Evolutionary conservation across 2,797 vertebrate genomes (phyloP).

Genomic region (Cuculus canorus): DNA sequence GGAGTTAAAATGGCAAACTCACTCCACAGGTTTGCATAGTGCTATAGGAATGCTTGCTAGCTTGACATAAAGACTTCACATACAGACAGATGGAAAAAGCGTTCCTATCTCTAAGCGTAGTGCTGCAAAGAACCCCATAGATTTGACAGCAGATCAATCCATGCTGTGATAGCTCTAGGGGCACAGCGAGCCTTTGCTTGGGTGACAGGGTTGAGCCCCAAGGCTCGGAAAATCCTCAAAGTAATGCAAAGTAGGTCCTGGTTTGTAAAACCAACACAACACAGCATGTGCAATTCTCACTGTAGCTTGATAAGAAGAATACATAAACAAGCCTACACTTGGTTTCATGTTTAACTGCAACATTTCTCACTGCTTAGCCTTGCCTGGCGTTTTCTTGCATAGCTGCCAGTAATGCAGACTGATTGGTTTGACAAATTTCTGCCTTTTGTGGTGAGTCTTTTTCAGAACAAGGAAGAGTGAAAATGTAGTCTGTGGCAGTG

Average conservation of each 20-base stretch:
- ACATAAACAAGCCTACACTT: not conserved
- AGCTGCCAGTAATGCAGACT: not conserved
- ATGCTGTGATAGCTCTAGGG: not conserved
- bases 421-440: not conserved
- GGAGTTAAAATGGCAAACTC: not conserved
- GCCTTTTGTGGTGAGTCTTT: not conserved
- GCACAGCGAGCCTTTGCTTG: not conserved
- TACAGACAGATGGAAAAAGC: not conserved
- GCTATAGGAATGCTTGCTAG: not conserved
- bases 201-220: not conserved
- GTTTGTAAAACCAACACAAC: not conserved
- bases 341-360: not conserved
- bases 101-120: not conserved
- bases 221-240: not conserved
- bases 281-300: not conserved
- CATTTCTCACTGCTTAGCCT: not conserved
- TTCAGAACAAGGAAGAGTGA: not conserved
- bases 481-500: not conserved
- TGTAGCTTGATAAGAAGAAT: not conserved
- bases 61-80: not conserved
- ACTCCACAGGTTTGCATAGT: not conserved
- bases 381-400: not conserved
- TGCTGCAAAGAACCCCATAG: not conserved
- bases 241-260: not conserved
- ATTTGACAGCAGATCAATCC: not conserved